Conservation (phyloP, 2,888 invertebrate species). For the Dione juno region DNA sequence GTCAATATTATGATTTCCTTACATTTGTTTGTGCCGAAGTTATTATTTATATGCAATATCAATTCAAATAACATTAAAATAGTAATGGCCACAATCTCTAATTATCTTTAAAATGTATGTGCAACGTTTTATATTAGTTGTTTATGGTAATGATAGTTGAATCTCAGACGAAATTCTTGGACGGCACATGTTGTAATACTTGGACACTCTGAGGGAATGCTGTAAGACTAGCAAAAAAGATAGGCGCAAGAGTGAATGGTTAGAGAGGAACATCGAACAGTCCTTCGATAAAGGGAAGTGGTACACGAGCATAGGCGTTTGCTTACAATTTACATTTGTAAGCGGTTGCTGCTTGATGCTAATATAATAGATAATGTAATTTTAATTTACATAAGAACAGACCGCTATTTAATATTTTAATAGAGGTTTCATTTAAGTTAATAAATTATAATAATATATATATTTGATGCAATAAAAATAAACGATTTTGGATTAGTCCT, state of each 20-base stretch:
- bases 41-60: conserved; percentile 2
- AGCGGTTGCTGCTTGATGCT: no score
- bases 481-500: no score
- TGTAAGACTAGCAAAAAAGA: not conserved
- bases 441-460: no score
- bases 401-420: no score
- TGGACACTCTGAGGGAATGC: not conserved
- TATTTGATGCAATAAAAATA: no score
- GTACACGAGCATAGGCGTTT: no score
- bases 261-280: not conserved
- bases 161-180: not conserved
- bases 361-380: no score
- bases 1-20: conserved; percentile 1
- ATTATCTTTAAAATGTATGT: conserved; percentile 16
- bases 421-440: no score
- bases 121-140: not conserved
- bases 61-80: conserved; percentile 22
- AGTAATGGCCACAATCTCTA: not conserved
- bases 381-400: no score
- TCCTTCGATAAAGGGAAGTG: not conserved
- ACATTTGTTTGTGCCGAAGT: not conserved
- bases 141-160: not conserved
- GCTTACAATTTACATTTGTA: no score
- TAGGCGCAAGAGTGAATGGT: not conserved
- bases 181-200: conserved; percentile 2